A percentile compares a stretch with the other conserved stretches of the same genome.
These are phyloP conservation scores for Papilio helenus DNA, from an alignment of 1,140 invertebrate genomes.

Conservation along the genomic window DNA sequence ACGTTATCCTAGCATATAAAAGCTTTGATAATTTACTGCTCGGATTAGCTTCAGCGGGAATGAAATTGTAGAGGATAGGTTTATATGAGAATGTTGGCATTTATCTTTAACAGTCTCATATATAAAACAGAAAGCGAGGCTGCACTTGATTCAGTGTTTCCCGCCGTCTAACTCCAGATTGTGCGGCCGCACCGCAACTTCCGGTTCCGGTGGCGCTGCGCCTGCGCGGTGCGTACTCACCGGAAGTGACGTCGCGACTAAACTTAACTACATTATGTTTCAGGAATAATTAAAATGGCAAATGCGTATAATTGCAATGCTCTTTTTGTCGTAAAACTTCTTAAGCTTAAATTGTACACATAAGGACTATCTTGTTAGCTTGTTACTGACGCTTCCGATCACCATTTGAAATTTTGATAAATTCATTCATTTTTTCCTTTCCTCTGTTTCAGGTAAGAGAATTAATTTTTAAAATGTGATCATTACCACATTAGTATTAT, in stretches of 20 bases:
- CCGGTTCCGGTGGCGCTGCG: constrained; percentile 72
- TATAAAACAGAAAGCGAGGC: constrained; percentile 72
- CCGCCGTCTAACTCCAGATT: constrained; percentile 78
- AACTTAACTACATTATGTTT: constrained; percentile 40
- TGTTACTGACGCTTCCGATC: neutral
- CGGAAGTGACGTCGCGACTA: constrained; percentile 60
- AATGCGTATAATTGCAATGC: neutral
- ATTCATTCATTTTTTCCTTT: too few relatives aligned
- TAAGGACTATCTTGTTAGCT: neutral
- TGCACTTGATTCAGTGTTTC: constrained; percentile 80
- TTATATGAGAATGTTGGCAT: constrained; percentile 65
- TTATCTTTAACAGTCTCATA: constrained; percentile 72
- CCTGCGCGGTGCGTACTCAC: constrained; percentile 61
- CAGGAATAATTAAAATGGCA: constrained; percentile 5
- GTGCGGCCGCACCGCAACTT: constrained; percentile 76
- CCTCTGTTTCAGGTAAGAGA: too few relatives aligned
- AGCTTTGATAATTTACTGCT: neutral
- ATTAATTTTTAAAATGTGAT: too few relatives aligned
- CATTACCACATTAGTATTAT: too few relatives aligned
- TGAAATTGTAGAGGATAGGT: constrained; percentile 50
- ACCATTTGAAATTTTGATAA: too few relatives aligned
- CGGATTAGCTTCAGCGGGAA: constrained; percentile 54
- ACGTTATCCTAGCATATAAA: neutral
- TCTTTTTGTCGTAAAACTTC: neutral
- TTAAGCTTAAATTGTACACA: neutral